Base-by-base conservation (phyloP, 2,797 vertebrate genomes). In the Acanthurus lineatus region DNA sequence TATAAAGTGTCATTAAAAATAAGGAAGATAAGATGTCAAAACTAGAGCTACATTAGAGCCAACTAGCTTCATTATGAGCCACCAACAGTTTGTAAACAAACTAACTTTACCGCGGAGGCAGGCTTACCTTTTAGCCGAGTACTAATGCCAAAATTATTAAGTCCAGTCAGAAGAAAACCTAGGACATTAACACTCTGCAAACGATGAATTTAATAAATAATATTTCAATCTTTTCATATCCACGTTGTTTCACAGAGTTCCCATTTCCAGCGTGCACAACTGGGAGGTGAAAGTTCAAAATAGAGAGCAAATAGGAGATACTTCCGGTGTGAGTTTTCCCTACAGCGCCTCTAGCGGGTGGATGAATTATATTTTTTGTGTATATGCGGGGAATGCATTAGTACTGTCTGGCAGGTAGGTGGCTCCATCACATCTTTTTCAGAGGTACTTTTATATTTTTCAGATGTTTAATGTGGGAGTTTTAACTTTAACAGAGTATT, bases 241-340 rank as follows among this genome's bases (percentile, higher is more conserved):
- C 93, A 93, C 93, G 92, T 92, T 93, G 76, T 60, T 84, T 71
- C 38, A 60, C 45, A 19, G 45, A 25, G 17, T 6, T 63, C 17
- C 47, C 69, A 70, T 65, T 28, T 53, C 47, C 87, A 83, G 81
- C 91, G 45, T 89, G 89, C 58, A 49, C 8, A 20, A 38, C 22
- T 2, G 5, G 6, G 65, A 54, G 83, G 86, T 92, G 77, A 92
- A 53, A 90, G 89, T 81, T 89, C 44, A 89, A 64, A 53, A 40
- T 15, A 25, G 5, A 22, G 20, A 5, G 19, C 8, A 6, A 3
- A 10, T 0, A 73, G 16, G 28, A 48, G n/a, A 1, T 0, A 81
- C 81, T 84, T 90, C 85, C 80, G 68, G 66, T 69, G 1, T 5
- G 2, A 4, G 1, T 1, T 44, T 42, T 0, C 19, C 14, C 47